phyloP scores from a whole-genome alignment of 2,113 vertebrate genomes.

The Haemorhous mexicanus region DNA sequence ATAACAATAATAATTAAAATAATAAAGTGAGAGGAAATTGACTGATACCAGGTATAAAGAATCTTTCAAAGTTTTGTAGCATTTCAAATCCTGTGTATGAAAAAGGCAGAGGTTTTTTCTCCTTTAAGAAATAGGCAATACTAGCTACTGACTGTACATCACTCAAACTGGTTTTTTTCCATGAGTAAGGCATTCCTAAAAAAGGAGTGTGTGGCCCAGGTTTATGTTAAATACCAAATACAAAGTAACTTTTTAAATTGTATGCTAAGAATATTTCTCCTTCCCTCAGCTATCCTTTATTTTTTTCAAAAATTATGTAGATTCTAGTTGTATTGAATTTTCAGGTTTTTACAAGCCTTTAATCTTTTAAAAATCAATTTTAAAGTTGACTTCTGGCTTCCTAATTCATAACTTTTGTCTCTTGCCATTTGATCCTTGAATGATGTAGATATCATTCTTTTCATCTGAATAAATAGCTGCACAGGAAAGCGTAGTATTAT shows the following conservation, averaged over 20 bases:
- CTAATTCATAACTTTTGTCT: background rate
- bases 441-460: background rate
- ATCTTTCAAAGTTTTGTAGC: background rate
- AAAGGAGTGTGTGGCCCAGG: background rate
- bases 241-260: background rate
- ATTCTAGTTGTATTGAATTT: background rate
- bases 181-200: background rate
- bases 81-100: background rate
- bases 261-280: background rate
- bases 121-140: background rate
- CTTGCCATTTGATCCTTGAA: background rate
- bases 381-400: background rate
- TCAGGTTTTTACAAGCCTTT: background rate
- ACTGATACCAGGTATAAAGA: too few species aligned
- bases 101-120: too few species aligned
- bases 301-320: background rate
- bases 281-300: background rate
- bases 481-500: background rate
- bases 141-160: background rate
- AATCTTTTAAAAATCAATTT: background rate
- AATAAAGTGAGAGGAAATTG: too few species aligned
- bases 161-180: background rate
- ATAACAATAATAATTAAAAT: too few species aligned
- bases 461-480: conserved; percentile 17
- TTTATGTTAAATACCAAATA: background rate